A percentile compares a stretch with the other conserved stretches of the same genome.
Conservation (phyloP, 1,140 invertebrate species). For the Oryzaephilus surinamensis region DNA sequence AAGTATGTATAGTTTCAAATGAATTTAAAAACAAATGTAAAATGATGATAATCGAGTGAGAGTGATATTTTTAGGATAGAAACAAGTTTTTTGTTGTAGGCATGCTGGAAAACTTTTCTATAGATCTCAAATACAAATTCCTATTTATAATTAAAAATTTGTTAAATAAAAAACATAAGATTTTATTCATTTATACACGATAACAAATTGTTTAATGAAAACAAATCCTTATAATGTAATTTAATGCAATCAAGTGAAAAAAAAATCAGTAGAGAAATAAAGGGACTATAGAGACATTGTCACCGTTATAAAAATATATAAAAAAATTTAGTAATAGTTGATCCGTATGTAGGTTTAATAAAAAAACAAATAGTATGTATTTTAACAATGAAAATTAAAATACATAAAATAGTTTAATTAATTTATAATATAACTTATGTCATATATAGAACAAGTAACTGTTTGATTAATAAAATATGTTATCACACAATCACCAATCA, state of each 20-base stretch:
- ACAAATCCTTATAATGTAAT: conserved; percentile 16
- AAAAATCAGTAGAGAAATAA: conserved; percentile 24
- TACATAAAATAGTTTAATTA: conserved; percentile 25
- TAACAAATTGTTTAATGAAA: conserved; percentile 11
- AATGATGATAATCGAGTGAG: no score
- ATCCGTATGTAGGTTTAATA: conserved; percentile 30
- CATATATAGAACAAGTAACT: no score
- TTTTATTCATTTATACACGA: conserved; percentile 17
- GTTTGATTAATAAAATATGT: no score
- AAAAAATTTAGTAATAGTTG: conserved; percentile 31
- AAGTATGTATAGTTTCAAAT: no score
- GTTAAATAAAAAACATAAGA: conserved; percentile 12
- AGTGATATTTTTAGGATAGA: no score
- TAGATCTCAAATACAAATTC: conserved; percentile 15
- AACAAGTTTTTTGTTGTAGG: no score
- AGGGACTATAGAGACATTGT: conserved; percentile 21
- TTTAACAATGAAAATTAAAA: conserved; percentile 25
- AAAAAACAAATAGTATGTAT: conserved; percentile 27
- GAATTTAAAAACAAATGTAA: no score
- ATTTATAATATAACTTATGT: conserved; percentile 16
- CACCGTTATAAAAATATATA: conserved; percentile 31
- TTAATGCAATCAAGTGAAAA: conserved; percentile 24
- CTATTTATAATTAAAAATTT: conserved; percentile 13
- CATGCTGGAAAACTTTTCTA: no score
- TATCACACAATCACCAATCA: no score